These are phyloP conservation scores for Drosophila azteca DNA, from an alignment of 1,140 invertebrate species.

Conservation along the genomic window DNA sequence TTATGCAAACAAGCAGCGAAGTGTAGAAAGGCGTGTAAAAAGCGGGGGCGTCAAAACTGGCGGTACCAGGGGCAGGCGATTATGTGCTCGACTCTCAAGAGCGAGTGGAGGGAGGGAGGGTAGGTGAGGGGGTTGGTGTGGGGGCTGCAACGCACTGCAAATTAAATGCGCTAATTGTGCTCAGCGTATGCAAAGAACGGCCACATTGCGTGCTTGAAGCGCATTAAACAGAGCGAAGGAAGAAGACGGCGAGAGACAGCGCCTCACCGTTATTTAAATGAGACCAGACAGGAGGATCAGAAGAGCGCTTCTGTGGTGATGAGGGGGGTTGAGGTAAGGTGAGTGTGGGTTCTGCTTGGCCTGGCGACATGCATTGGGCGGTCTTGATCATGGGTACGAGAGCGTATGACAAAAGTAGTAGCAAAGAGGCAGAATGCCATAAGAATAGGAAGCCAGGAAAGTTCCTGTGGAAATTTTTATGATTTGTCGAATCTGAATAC, in stretches of 20 bases:
- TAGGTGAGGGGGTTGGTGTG: neutral
- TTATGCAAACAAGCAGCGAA: constrained; percentile 81
- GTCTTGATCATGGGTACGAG: constrained; percentile 12
- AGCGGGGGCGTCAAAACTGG: constrained; percentile 34
- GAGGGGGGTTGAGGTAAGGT: neutral
- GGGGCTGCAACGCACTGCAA: constrained; percentile 51
- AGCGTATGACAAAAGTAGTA: constrained; percentile 26
- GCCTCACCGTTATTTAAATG: constrained; percentile 66
- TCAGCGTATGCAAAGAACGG: constrained; percentile 60
- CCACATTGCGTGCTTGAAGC: constrained; percentile 56
- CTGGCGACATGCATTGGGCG: constrained; percentile 66
- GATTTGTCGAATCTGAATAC: too few relatives aligned
- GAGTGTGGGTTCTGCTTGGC: constrained; percentile 40
- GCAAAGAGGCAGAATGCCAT: neutral
- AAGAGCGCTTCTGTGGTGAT: constrained; percentile 17
- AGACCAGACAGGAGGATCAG: constrained; percentile 3
- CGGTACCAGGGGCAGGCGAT: constrained; percentile 1
- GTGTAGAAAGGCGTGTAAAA: constrained; percentile 76
- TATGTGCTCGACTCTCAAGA: too few relatives aligned
- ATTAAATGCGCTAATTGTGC: constrained; percentile 70
- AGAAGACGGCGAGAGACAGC: neutral
- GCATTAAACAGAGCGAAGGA: constrained; percentile 67
- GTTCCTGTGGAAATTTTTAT: too few relatives aligned
- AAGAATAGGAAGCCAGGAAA: too few relatives aligned
- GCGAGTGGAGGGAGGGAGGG: neutral